A percentile compares a stretch with the other conserved stretches of the same genome.
Conservation (phyloP, 2,888 invertebrate species). For the Nephrotoma flavescens region DNA sequence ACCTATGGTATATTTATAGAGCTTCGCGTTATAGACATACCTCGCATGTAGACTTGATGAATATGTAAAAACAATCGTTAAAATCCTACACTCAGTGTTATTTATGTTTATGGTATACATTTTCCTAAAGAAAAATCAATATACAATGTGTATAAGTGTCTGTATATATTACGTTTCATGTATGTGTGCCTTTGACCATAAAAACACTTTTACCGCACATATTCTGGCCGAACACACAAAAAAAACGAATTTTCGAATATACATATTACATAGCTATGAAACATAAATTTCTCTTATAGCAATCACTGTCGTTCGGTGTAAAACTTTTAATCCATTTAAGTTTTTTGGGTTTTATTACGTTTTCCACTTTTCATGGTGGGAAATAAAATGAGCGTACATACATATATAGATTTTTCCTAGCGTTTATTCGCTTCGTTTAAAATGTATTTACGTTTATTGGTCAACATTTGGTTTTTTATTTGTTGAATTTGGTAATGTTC, state of each 20-base stretch:
- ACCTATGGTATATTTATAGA: neutral
- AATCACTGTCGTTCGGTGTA: neutral
- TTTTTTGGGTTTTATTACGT: neutral
- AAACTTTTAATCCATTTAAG: neutral
- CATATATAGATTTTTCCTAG: neutral
- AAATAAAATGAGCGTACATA: neutral
- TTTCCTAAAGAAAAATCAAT: neutral
- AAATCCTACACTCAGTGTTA: neutral
- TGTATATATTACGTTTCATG: neutral
- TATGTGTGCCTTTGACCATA: neutral
- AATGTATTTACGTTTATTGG: no score
- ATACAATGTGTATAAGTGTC: neutral
- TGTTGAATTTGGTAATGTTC: no score
- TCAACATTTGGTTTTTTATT: neutral
- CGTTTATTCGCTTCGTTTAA: neutral
- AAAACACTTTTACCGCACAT: neutral
- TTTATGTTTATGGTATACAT: neutral
- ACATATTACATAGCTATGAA: neutral
- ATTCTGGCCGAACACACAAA: neutral
- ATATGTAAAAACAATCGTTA: neutral
- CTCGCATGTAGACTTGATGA: neutral
- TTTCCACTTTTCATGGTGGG: neutral
- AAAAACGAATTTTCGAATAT: neutral
- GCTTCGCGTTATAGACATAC: neutral
- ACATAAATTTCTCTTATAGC: neutral